These are phyloP conservation scores for Meteorus colon DNA, from an alignment of 2,888 invertebrate genomes.

Conservation along the genomic window DNA sequence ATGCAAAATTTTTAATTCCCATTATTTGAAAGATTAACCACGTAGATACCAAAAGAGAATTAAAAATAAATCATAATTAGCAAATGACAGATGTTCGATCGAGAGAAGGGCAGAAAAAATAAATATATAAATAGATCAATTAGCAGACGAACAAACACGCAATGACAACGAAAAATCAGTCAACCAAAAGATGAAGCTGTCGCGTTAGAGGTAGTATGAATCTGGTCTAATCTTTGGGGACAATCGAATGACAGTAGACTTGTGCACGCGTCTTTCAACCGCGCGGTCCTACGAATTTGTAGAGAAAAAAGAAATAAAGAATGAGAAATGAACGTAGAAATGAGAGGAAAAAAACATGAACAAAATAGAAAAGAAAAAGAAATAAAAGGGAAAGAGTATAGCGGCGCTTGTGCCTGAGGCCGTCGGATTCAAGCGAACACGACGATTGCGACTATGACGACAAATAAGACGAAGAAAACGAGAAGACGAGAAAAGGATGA, in stretches of 20 bases:
- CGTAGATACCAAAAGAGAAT: not conserved
- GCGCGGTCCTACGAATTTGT: conserved; percentile 39
- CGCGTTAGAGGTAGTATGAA: conserved; percentile 33
- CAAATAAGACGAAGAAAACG: not conserved
- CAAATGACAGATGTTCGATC: not conserved
- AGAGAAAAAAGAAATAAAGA: conserved; percentile 20
- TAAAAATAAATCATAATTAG: not conserved
- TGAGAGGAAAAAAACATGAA: not conserved
- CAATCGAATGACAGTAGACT: conserved; percentile 31
- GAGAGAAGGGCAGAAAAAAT: not conserved
- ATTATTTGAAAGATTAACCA: not conserved
- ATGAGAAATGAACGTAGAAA: not conserved
- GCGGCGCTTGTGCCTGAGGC: conserved; percentile 44
- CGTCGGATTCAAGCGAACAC: conserved; percentile 22
- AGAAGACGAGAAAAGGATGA: conserved; percentile 20
- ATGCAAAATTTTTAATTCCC: not conserved
- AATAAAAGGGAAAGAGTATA: conserved; percentile 30
- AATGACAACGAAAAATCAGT: conserved; percentile 25
- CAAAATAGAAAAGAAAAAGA: conserved; percentile 19
- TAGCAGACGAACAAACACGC: not conserved
- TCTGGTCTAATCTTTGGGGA: conserved; percentile 40
- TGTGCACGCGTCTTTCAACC: conserved; percentile 28
- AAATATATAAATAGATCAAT: not conserved
- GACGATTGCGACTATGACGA: conserved; percentile 2
- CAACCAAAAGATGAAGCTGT: conserved; percentile 36